Base-by-base conservation (phyloP, 1,140 invertebrate genomes). In the Protaetia brevitarsis region DNA sequence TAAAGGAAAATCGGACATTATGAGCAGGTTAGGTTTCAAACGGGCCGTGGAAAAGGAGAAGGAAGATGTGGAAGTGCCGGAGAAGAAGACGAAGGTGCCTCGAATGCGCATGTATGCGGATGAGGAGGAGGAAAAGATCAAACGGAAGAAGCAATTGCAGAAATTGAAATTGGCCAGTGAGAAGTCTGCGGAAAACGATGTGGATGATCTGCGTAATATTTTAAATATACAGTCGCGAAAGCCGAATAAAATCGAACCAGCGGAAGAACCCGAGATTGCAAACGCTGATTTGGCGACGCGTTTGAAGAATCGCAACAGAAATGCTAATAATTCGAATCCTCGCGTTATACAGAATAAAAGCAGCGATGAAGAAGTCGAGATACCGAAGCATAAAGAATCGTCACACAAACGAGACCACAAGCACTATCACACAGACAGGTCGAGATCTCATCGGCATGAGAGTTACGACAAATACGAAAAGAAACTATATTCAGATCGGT, bases 61-160 rank as follows among this genome's bases (percentile, higher is more conserved):
- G 69, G 83, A 85, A 71, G 79, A 79, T 11, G 79, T 84, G 19
- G 77, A 80, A 23, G 75, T 76, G 45, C 85, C 85, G 85, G 82
- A 79, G 63, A 83, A 80, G 63, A 84, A 85, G 71, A 85, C 82
- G 21, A 91, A 90, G 80, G 78, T 84, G 30, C 84, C 87, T 0
- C 79, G 88, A 69, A 92, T 92, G 90, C 82, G 89, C 75, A 94
- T 94, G 92, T 89, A 90, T 77, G 92, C 92, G n/a, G 92, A 94
- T 80, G 91, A 93, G 73, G 88, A 92, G 77, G 90, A 92, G 76
- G 83, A 85, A 68, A 88, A 87, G 74, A 80, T 83, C 70, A 82
- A 76, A 65, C 68, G 73, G 68, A 79, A 74, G 63, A 76, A 75
- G 60, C 67, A 74, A 61, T 51, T 76, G 66, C 60, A 72, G 65